Percentiles rank a stretch among this genome's conserved stretches.
Evolutionary conservation across 37 sponge, comb jelly and placozoan species (phyloP).

Genomic region (Spongia lamella): DNA sequence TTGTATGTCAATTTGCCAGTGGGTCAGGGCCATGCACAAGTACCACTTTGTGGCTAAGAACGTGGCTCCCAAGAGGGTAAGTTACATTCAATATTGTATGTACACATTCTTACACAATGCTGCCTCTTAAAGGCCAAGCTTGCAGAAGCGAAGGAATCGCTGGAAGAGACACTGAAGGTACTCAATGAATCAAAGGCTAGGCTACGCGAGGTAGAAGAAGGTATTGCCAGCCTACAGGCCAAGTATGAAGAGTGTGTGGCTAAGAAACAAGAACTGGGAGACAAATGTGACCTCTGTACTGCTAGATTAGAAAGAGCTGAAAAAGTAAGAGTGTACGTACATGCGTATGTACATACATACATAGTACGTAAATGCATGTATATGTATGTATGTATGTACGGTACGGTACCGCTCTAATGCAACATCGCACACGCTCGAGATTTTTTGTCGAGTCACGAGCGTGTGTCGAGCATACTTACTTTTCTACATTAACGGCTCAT

Average conservation of each 20-base stretch:
- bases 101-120: not conserved
- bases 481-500: no score
- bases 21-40: slow-evolving; percentile 99
- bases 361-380: no score
- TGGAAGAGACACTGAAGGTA: slow-evolving; percentile 77
- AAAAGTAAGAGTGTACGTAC: slow-evolving; percentile 44
- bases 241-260: slow-evolving; percentile 89
- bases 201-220: slow-evolving; percentile 92
- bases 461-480: no score
- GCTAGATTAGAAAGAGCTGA: slow-evolving; percentile 91
- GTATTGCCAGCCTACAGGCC: slow-evolving; percentile 81
- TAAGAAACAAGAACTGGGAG: slow-evolving; percentile 92
- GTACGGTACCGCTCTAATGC: no score
- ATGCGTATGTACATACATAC: not conserved
- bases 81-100: slow-evolving; percentile 3
- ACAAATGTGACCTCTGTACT: slow-evolving; percentile 87
- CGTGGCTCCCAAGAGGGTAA: slow-evolving; percentile 95
- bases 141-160: slow-evolving; percentile 74
- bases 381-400: no score
- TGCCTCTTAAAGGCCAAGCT: slow-evolving; percentile 57
- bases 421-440: no score
- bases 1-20: slow-evolving; percentile 97
- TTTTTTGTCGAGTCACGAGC: no score
- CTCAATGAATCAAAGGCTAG: slow-evolving; percentile 84
- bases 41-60: slow-evolving; percentile 92